Base-by-base conservation (phyloP, 2,113 vertebrate species). In the Callipepla californica region DNA sequence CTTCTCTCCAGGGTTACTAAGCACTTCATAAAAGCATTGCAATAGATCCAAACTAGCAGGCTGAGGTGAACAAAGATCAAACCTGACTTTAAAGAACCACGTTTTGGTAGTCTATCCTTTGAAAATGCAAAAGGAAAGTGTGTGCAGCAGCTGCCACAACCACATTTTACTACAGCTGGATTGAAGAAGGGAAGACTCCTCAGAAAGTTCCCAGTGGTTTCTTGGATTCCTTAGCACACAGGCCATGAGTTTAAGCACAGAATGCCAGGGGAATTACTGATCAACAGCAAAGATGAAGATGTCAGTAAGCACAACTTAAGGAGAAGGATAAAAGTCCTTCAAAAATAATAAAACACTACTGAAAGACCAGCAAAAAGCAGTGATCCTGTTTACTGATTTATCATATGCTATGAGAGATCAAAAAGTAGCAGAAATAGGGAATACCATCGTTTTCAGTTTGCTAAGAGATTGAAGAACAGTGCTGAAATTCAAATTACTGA, bases 221-320 rank as follows among this genome's bases (percentile, higher is more conserved):
- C 14, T 36, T 26, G 12, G 17, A 15, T 9, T 45, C 23, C 53
- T 83, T 2, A 55, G 16, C 14, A 40, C 19, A 48, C 17, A 73
- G 18, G 7, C 21, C 23, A 36, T 0, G 0, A 87, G n/a, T 16
- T 40, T 80, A 48, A 42, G 42, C 13, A 73, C 1, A 3, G 44
- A 57, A 59, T 12, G 5, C 25, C 53, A 67, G 6, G 16, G 7
- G 68, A 17, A 87, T 61, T 26, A 36, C 30, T 36, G 11, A 90
- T 76, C 36, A 79, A 69, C 19, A 79, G 44, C 66, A 87, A 26
- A 87, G 19, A 84, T 62, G 8, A 79, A 16, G 16, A 76, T 61
- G 25, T 7, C 40, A 79, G 45, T 8, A 91, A 80, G 45, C 1
- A 23, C 17, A 76, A 30, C 23, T 67, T 63, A 87, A 58, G n/a